These are phyloP conservation scores for Corythornis vintsioides DNA, from an alignment of 2,113 vertebrate genomes.

Conservation along the genomic window DNA sequence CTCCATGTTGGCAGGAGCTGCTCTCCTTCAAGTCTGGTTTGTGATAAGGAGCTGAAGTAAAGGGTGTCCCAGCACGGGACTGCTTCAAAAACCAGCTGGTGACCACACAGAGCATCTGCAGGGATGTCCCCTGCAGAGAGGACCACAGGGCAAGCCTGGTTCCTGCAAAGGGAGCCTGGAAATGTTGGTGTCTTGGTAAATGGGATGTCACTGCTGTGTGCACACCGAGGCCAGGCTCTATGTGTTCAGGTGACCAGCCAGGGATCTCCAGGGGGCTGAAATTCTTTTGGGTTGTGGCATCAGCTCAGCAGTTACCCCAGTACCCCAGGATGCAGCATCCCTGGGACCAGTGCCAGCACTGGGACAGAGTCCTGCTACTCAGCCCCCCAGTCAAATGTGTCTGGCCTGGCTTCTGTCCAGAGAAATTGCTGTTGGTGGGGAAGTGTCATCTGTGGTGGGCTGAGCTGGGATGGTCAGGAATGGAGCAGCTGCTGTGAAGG, in stretches of 20 bases:
- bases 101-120: not conserved
- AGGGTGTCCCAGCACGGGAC: not conserved
- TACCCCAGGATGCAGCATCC: not conserved
- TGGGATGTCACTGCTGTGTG: rapidly evolving
- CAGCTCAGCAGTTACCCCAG: not conserved
- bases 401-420: not conserved
- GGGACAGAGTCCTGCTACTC: not conserved
- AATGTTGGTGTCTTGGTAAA: too few relatives aligned
- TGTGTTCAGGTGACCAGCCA: not conserved
- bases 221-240: not conserved
- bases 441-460: rapidly evolving
- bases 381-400: rapidly evolving
- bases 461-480: not conserved
- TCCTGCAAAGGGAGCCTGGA: not conserved
- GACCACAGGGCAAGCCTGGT: rapidly evolving
- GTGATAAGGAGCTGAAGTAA: not conserved
- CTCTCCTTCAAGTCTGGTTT: not conserved
- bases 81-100: not conserved
- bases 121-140: not conserved
- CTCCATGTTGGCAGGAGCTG: rapidly evolving
- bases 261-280: not conserved
- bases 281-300: not conserved
- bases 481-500: rapidly evolving
- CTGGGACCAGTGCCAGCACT: not conserved
- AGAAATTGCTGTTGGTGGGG: not conserved